These are phyloP conservation scores for Hydroisotoma schaefferi DNA, from an alignment of 2,888 invertebrate genomes.

Conservation along the genomic window DNA sequence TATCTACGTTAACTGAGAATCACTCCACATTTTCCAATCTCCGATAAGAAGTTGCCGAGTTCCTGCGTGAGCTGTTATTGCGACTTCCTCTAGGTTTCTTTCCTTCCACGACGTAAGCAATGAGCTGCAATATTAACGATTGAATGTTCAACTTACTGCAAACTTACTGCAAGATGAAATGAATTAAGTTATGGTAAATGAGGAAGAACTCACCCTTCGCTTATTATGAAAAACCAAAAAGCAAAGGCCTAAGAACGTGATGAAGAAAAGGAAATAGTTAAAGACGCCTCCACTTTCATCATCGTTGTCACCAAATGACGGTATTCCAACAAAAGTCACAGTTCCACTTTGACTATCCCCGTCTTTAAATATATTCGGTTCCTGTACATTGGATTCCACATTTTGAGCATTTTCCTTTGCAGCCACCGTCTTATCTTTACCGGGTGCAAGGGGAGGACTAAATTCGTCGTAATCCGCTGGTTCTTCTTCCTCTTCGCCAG, in stretches of 20 bases:
- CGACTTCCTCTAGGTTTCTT: slow-evolving; percentile 27
- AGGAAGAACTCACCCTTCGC: slow-evolving; percentile 36
- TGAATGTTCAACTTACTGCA: too few relatives aligned
- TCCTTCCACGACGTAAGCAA: slow-evolving; percentile 47
- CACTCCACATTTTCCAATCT: slow-evolving; percentile 47
- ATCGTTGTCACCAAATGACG: slow-evolving; percentile 22
- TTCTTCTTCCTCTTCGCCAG: too few relatives aligned
- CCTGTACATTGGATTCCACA: too few relatives aligned
- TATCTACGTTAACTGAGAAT: slow-evolving; percentile 37
- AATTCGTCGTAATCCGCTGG: too few relatives aligned
- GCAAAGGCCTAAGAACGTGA: slow-evolving; percentile 34
- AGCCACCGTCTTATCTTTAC: too few relatives aligned
- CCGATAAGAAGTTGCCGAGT: slow-evolving; percentile 34
- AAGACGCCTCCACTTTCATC: slow-evolving; percentile 40
- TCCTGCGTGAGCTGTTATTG: slow-evolving; percentile 21
- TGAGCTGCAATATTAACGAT: slow-evolving; percentile 32
- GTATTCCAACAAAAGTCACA: too few relatives aligned
- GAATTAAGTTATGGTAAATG: too few relatives aligned
- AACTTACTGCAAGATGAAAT: too few relatives aligned
- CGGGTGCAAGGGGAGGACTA: too few relatives aligned
- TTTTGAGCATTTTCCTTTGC: too few relatives aligned
- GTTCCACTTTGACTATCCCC: too few relatives aligned
- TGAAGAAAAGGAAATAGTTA: slow-evolving; percentile 40
- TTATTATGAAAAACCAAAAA: slow-evolving; percentile 44
- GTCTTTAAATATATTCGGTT: too few relatives aligned